Evolutionary conservation across 2,797 vertebrate genomes (phyloP).

Genomic region (Adrianichthys oophorus): DNA sequence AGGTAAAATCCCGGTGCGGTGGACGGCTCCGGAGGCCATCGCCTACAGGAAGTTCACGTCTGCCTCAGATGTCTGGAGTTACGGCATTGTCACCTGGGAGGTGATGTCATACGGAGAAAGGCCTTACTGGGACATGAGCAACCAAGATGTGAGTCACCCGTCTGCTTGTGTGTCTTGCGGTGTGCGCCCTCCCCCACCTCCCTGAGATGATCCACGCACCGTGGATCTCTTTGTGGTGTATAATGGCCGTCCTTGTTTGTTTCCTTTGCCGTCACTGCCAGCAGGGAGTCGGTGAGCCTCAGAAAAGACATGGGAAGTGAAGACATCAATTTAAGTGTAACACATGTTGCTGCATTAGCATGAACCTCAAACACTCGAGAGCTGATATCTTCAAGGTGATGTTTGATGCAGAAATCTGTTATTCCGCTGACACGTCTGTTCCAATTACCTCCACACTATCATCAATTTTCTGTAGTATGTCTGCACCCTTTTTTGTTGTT

Average conservation of each 20-base stretch:
- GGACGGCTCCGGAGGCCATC: slow-evolving; percentile 94
- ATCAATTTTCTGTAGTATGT: slow-evolving; percentile 24
- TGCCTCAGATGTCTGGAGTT: slow-evolving; percentile 95
- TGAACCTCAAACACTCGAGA: slow-evolving; percentile 27
- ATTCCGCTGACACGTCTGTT: slow-evolving; percentile 45
- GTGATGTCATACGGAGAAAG: slow-evolving; percentile 95
- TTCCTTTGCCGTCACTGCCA: slow-evolving; percentile 53
- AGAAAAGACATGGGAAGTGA: slow-evolving; percentile 57
- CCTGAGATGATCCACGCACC: slow-evolving; percentile 16
- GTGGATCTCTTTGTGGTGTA: slow-evolving; percentile 1
- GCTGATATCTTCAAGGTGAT: slow-evolving; percentile 18
- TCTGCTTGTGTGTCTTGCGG: background rate
- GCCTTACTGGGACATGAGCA: slow-evolving; percentile 98
- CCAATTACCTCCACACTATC: slow-evolving; percentile 47
- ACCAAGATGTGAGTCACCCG: slow-evolving; percentile 86
- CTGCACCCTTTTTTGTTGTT: slow-evolving; percentile 3
- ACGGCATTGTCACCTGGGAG: slow-evolving; percentile 97
- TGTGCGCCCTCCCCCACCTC: slow-evolving; percentile 16
- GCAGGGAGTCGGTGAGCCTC: slow-evolving; percentile 46
- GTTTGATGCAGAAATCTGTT: slow-evolving; percentile 37
- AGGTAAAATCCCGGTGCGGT: slow-evolving; percentile 93
- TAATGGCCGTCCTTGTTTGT: slow-evolving; percentile 48
- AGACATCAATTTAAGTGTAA: slow-evolving; percentile 63
- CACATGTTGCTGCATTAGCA: slow-evolving; percentile 46
- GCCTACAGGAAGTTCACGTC: slow-evolving; percentile 96